Base-by-base conservation (phyloP, 2,888 invertebrate genomes). In the Junonia oenone region DNA sequence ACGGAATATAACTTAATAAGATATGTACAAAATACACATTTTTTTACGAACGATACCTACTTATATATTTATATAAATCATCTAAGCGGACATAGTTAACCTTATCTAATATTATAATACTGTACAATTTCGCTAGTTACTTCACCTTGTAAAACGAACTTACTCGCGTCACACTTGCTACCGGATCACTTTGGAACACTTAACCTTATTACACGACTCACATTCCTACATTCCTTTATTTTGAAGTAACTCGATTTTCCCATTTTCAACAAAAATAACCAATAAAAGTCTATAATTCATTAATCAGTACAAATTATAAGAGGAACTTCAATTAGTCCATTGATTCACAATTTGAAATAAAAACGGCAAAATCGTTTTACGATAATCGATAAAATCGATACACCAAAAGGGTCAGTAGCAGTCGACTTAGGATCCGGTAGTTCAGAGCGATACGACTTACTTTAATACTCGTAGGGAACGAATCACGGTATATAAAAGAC, bases 81-180 rank as follows among this genome's bases (percentile, higher is more conserved):
- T 81, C 77, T 78, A 87, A 83, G 77, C 74, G 79, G 77, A 78
- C 75, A 75, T 83, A 75, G 63, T 75, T 33, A 73, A 75, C 73
- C 81, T 82, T 83, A 83, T 68, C 76, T 82, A 76, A 77, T 70
- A 73, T 78, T 86, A 85, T 89, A 90, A 90, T 90, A 90, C 90
- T 90, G 90, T 90, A 90, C 90, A 89, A 88, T 88, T 90, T 88
- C 85, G 77, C 89, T 90, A 90, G 80, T 84, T 79, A 78, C 75
- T 76, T 77, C 72, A 76, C 49, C 59, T 52, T 83, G 84, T 85
- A 87, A 83, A 86, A 85, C 83, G 76, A 78, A 75, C 77, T 77
- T 80, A 29, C 69, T 9, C 55, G 46, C 29, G 14, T 45, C 49
- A 58, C 58, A 55, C 58, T 58, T 19, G 52, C 46, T 45, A 51